These are phyloP conservation scores for Siniperca obscura DNA, from an alignment of 2,797 vertebrate species.

Conservation along the genomic window DNA sequence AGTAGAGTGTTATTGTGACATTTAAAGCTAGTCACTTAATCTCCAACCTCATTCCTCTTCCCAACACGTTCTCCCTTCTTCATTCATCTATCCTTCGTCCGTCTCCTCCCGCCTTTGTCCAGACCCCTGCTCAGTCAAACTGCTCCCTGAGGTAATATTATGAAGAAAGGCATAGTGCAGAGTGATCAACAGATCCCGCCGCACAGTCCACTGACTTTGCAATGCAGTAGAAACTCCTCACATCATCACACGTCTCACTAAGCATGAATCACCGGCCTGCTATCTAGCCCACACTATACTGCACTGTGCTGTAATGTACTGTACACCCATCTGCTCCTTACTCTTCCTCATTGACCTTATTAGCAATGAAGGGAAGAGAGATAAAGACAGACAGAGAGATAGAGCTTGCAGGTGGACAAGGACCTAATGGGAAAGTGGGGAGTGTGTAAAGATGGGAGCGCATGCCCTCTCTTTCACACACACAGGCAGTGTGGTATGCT, in stretches of 20 bases:
- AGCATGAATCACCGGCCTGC: conserved; percentile 77
- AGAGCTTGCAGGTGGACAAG: conserved; percentile 77
- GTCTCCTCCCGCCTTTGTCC: conserved; percentile 44
- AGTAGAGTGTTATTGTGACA: conserved; percentile 72
- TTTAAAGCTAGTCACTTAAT: conserved; percentile 75
- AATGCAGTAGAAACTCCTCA: conserved; percentile 73
- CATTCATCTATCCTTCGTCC: conserved; percentile 22
- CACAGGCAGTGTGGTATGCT: conserved; percentile 66
- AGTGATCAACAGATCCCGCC: conserved; percentile 75
- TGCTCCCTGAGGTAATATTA: conserved; percentile 77
- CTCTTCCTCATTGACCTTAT: conserved; percentile 82
- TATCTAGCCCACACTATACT: conserved; percentile 57
- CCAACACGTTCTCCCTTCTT: conserved; percentile 34
- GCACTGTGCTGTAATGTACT: conserved; percentile 72
- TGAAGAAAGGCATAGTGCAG: conserved; percentile 66
- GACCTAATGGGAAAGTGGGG: conserved; percentile 77
- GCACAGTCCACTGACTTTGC: conserved; percentile 74
- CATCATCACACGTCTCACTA: conserved; percentile 74
- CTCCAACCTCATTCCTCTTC: conserved; percentile 67
- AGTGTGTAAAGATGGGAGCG: conserved; percentile 61
- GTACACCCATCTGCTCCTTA: conserved; percentile 75
- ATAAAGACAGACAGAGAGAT: conserved; percentile 72
- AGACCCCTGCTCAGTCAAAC: conserved; percentile 69
- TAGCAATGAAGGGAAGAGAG: conserved; percentile 72
- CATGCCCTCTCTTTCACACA: conserved; percentile 56